Conservation (phyloP, 2,888 invertebrate species). For the Amblyjoppa fuscipennis region DNA sequence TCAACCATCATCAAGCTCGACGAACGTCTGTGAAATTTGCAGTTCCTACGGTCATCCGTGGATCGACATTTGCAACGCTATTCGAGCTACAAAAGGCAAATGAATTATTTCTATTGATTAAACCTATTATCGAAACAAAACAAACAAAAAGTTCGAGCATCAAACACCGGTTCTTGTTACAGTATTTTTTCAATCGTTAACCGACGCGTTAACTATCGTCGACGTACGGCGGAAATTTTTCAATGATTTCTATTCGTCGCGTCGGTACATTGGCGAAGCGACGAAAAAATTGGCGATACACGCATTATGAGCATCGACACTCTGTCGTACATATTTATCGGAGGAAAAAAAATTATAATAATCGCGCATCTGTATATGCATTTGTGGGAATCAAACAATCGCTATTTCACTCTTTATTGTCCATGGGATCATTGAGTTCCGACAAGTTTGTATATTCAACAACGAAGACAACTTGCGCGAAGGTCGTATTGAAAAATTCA, state of each 20-base stretch:
- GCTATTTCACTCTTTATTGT: constrained; percentile 9
- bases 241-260: neutral
- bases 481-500: constrained; percentile 32
- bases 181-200: constrained; percentile 18
- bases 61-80: constrained; percentile 86
- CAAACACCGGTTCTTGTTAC: constrained; percentile 37
- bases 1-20: constrained; percentile 82
- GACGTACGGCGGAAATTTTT: neutral
- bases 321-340: constrained; percentile 17
- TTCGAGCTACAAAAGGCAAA: constrained; percentile 85
- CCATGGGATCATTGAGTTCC: constrained; percentile 33
- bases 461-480: constrained; percentile 45
- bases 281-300: neutral
- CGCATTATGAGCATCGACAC: neutral
- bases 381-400: constrained; percentile 14
- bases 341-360: neutral
- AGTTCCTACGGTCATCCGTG: constrained; percentile 86
- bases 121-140: constrained; percentile 43
- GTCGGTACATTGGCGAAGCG: neutral
- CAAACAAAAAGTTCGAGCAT: constrained; percentile 37
- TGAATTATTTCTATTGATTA: constrained; percentile 65
- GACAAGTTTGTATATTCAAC: constrained; percentile 46
- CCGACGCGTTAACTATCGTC: neutral
- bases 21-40: constrained; percentile 85
- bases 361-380: neutral